Evolutionary conservation across 2,888 invertebrate species (phyloP).

Genomic region (Magallana nippona): DNA sequence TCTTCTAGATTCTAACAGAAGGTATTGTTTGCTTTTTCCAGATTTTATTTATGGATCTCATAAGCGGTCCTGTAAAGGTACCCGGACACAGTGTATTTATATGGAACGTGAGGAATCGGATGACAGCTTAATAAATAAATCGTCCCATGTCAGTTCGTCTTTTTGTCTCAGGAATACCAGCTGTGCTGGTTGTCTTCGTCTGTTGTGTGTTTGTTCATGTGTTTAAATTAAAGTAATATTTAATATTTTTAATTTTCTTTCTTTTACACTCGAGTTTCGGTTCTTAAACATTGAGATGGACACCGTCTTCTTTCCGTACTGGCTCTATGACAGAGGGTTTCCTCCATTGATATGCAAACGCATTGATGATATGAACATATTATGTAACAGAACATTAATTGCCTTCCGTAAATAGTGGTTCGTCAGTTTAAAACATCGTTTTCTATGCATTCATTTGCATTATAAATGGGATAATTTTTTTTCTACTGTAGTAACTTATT

Average conservation of each 20-base stretch:
- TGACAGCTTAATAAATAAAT: slow-evolving; percentile 29
- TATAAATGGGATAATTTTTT: too few species aligned
- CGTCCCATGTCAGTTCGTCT: slow-evolving; percentile 36
- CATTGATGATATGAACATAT: too few species aligned
- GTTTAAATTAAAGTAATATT: slow-evolving; percentile 18
- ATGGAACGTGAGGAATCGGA: slow-evolving; percentile 19
- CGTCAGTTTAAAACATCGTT: too few species aligned
- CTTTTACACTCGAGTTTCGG: not conserved
- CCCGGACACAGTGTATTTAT: slow-evolving; percentile 23
- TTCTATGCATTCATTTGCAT: too few species aligned
- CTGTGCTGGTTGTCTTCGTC: slow-evolving; percentile 42
- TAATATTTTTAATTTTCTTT: slow-evolving; percentile 15
- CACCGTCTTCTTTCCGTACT: too few species aligned
- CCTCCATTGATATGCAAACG: too few species aligned
- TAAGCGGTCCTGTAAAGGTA: not conserved
- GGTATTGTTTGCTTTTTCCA: slow-evolving; percentile 8
- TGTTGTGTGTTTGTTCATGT: slow-evolving; percentile 17
- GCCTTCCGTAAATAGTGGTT: too few species aligned
- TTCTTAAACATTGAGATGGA: not conserved
- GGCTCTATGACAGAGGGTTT: too few species aligned
- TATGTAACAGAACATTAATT: too few species aligned
- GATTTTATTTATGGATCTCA: slow-evolving; percentile 20
- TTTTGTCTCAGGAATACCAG: slow-evolving; percentile 48
- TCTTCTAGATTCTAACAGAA: not conserved
- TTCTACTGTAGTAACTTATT: too few species aligned